These are phyloP conservation scores for Phymorhynchus buccinoides DNA, from an alignment of 1,140 invertebrate genomes.

Conservation along the genomic window DNA sequence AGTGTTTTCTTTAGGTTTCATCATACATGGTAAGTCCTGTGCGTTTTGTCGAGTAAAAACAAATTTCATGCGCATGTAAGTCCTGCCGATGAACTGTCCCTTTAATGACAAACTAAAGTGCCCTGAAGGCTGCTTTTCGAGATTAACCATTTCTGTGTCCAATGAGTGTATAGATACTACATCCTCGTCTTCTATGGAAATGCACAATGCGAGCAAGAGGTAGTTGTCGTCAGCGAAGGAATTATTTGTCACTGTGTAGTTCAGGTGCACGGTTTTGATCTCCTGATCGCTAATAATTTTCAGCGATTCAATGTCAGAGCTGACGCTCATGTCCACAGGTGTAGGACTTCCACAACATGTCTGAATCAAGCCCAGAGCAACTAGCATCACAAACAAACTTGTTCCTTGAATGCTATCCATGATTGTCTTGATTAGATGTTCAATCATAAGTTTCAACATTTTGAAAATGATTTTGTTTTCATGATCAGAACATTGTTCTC, in stretches of 20 bases:
- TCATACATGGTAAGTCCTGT: neutral
- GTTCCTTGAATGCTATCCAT: too few species aligned
- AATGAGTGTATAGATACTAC: neutral
- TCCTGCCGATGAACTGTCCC: slow-evolving; percentile 7
- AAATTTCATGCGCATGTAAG: neutral
- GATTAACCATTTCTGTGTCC: neutral
- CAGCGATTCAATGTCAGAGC: neutral
- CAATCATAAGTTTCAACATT: too few species aligned
- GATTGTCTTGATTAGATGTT: too few species aligned
- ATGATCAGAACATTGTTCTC: too few species aligned
- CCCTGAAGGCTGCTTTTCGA: neutral
- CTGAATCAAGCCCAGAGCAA: too few species aligned
- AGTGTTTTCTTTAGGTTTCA: neutral
- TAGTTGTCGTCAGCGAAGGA: too few species aligned
- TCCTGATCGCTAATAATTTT: neutral
- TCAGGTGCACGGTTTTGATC: neutral
- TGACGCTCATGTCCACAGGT: neutral
- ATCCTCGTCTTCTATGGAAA: neutral
- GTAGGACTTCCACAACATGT: neutral
- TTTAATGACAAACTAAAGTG: neutral
- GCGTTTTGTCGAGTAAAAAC: neutral
- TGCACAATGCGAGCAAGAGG: neutral
- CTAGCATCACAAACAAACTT: too few species aligned
- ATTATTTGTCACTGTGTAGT: neutral
- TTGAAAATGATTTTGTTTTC: too few species aligned